phyloP scores from a whole-genome alignment of 2,888 invertebrate species.

The Calliphora vomitoria region DNA sequence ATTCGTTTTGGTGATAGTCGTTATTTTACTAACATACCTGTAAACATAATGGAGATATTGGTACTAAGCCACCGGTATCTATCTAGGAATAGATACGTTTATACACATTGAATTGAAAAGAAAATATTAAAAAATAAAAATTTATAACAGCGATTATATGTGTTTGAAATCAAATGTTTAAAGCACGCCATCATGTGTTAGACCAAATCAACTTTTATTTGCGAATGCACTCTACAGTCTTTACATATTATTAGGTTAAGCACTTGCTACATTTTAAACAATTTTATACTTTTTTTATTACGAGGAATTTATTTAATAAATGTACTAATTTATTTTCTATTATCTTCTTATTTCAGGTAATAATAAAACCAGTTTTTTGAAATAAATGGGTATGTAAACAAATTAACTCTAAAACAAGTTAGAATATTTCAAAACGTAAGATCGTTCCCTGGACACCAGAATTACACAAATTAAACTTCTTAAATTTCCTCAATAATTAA shows the following conservation, averaged over 20 bases:
- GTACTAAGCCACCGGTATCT: neutral
- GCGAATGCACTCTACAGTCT: neutral
- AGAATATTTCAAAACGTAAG: too few species aligned
- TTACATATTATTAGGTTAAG: neutral
- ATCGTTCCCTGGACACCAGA: too few species aligned
- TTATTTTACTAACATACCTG: conserved; percentile 20
- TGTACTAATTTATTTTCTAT: too few species aligned
- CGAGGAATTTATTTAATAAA: too few species aligned
- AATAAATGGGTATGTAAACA: too few species aligned
- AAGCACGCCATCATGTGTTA: conserved; percentile 38
- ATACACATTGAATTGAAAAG: neutral
- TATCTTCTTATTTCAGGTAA: too few species aligned
- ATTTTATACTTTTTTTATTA: too few species aligned
- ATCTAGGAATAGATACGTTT: neutral
- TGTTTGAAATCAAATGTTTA: conserved; percentile 17
- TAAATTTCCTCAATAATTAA: too few species aligned
- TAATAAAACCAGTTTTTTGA: too few species aligned
- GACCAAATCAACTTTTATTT: conserved; percentile 5
- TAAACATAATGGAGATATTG: neutral
- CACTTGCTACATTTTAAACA: too few species aligned
- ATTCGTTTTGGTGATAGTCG: conserved; percentile 59
- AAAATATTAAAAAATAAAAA: conserved; percentile 13
- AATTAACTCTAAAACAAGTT: too few species aligned
- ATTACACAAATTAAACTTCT: too few species aligned
- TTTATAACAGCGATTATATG: neutral